Evolutionary conservation across 2,113 vertebrate genomes (phyloP).

Genomic region (Cyphomyrus discorhynchus): DNA sequence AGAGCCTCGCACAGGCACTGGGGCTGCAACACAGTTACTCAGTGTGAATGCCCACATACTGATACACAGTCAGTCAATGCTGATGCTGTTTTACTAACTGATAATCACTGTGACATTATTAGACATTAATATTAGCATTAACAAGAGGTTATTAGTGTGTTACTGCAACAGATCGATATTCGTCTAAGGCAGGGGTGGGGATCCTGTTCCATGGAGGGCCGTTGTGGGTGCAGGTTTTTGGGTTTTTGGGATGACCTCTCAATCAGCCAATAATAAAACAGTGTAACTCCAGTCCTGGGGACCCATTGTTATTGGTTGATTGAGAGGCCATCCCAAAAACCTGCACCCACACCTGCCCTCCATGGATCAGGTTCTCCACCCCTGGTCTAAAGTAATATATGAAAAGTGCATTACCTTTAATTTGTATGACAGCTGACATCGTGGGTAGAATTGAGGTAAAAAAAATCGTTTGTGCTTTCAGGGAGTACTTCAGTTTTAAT

Average conservation of each 20-base stretch:
- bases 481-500: neutral
- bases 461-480: neutral
- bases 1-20: slow-evolving; percentile 70
- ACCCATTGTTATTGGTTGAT: neutral
- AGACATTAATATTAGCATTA: neutral
- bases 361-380: no score
- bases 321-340: no score
- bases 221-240: no score
- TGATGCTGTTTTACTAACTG: neutral
- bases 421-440: slow-evolving; percentile 46
- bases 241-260: no score
- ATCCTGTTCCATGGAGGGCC: no score
- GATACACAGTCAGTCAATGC: neutral
- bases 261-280: no score
- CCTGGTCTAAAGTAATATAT: neutral
- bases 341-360: no score
- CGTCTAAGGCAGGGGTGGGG: neutral
- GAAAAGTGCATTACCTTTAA: slow-evolving; percentile 47
- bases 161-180: neutral
- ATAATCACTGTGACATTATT: neutral
- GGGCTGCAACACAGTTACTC: slow-evolving; percentile 36
- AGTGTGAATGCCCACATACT: neutral
- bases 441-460: neutral
- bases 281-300: no score
- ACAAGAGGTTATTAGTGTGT: neutral